These are phyloP conservation scores for Xyrauchen texanus DNA, from an alignment of 2,113 vertebrate species.

Conservation along the genomic window DNA sequence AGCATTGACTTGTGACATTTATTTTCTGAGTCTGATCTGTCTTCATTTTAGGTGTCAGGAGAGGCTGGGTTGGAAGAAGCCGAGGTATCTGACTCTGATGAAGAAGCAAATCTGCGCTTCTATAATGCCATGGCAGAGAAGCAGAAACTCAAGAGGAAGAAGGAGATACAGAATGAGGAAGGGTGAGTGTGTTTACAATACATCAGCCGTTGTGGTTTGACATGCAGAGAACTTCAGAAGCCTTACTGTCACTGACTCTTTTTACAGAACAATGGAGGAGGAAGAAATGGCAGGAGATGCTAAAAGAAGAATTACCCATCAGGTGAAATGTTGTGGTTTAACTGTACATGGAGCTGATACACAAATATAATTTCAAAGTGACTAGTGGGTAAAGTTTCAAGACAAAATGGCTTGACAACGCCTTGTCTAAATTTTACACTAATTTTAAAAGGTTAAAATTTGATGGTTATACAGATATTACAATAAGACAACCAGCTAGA, in stretches of 20 bases:
- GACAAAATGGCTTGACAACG: too few species aligned
- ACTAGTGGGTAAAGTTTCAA: too few species aligned
- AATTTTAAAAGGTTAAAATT: too few species aligned
- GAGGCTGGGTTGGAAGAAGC: slow-evolving; percentile 43
- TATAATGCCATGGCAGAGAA: slow-evolving; percentile 72
- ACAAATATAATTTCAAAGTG: background rate
- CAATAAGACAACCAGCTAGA: too few species aligned
- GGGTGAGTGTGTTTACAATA: slow-evolving; percentile 60
- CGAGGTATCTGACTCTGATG: slow-evolving; percentile 70
- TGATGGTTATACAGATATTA: too few species aligned
- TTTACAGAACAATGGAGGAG: slow-evolving; percentile 59
- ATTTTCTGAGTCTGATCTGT: slow-evolving; percentile 12
- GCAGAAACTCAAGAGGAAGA: slow-evolving; percentile 71
- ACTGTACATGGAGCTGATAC: background rate
- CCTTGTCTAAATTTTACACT: too few species aligned
- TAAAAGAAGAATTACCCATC: slow-evolving; percentile 81
- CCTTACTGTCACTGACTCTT: background rate
- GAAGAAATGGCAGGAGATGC: slow-evolving; percentile 62
- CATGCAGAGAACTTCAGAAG: background rate
- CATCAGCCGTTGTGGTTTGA: background rate
- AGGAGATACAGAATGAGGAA: slow-evolving; percentile 40
- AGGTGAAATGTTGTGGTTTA: slow-evolving; percentile 65
- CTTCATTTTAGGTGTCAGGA: slow-evolving; percentile 54
- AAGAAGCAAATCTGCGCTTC: slow-evolving; percentile 79
- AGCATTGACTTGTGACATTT: background rate